Evolutionary conservation across 2,797 vertebrate species (phyloP).

Genomic region (Brachymystax lenok): DNA sequence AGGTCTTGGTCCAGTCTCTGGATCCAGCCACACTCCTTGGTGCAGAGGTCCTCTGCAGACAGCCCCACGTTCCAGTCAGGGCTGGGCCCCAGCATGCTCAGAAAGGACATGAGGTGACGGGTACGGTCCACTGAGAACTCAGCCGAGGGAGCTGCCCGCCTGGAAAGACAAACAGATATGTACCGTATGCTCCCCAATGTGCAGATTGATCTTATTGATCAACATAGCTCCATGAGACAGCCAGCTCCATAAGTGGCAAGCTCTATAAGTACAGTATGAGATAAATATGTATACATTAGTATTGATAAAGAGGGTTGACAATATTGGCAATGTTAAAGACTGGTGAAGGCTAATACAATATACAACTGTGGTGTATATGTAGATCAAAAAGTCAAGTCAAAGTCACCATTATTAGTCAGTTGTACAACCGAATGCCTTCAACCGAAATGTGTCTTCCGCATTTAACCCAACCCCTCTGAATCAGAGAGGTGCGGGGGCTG

Average conservation of each 20-base stretch:
- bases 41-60: constrained; percentile 91
- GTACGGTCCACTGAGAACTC: constrained; percentile 86
- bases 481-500: too few relatives aligned
- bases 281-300: neutral
- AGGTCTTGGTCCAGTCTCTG: constrained; percentile 89
- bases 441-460: too few relatives aligned
- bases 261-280: neutral
- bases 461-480: too few relatives aligned
- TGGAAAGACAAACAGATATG: constrained; percentile 45
- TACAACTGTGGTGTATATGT: neutral
- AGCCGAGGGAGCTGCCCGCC: constrained; percentile 86
- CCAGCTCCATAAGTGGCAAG: too few relatives aligned
- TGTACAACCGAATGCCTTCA: too few relatives aligned
- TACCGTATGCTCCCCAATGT: neutral
- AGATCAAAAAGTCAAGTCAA: too few relatives aligned
- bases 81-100: constrained; percentile 95
- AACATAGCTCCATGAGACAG: neutral
- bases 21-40: constrained; percentile 95
- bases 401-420: too few relatives aligned
- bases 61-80: constrained; percentile 97
- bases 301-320: neutral
- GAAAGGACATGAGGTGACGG: constrained; percentile 87
- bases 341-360: neutral
- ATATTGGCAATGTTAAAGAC: neutral
- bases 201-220: neutral